phyloP scores from a whole-genome alignment of 2,888 invertebrate genomes.

The Dynastes maya region DNA sequence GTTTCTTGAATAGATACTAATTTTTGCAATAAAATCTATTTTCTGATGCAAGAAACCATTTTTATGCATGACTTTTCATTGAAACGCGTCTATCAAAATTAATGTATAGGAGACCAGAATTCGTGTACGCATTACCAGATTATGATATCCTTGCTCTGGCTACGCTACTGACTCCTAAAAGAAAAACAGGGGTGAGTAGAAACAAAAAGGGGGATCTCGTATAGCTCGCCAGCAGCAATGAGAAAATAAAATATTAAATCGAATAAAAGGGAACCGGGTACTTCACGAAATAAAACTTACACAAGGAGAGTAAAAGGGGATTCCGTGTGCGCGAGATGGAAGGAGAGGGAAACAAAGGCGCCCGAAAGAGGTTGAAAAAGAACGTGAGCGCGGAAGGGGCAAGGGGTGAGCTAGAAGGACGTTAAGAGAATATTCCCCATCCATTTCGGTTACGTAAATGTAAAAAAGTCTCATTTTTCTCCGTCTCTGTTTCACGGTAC shows the following conservation, averaged over 20 bases:
- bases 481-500: slow-evolving; percentile 21
- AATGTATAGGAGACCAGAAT: too few species aligned
- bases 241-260: slow-evolving; percentile 67
- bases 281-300: slow-evolving; percentile 66
- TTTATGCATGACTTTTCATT: too few species aligned
- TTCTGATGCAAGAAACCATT: too few species aligned
- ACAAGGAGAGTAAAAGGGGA: slow-evolving; percentile 38
- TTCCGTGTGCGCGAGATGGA: not conserved
- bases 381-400: slow-evolving; percentile 8
- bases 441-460: slow-evolving; percentile 68
- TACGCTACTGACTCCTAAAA: slow-evolving; percentile 53
- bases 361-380: slow-evolving; percentile 10
- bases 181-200: slow-evolving; percentile 54
- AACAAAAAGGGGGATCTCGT: slow-evolving; percentile 56
- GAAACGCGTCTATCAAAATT: too few species aligned
- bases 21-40: too few species aligned
- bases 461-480: slow-evolving; percentile 62
- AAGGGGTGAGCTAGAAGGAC: slow-evolving; percentile 54
- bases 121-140: too few species aligned
- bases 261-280: slow-evolving; percentile 65
- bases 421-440: slow-evolving; percentile 68
- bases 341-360: slow-evolving; percentile 36
- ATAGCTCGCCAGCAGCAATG: slow-evolving; percentile 55
- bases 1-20: too few species aligned
- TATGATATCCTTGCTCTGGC: too few species aligned